Percentiles rank a stretch among this genome's conserved stretches.
Conservation (phyloP, 2,113 vertebrate species). For the human region GRCh38 chr15:43535001-43535500, state of each 20-base stretch:
- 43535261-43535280: constrained; percentile 41
- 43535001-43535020: constrained; percentile 31
- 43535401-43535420: constrained; percentile 91
- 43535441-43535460: constrained; percentile 96
- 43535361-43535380: constrained; percentile 85
- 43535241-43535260: constrained; percentile 31
- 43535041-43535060: constrained; percentile 13
- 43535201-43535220: background rate
- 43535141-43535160: constrained; percentile 15
- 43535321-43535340: constrained; percentile 32
- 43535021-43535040: background rate
- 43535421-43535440: constrained; percentile 93
- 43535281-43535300: constrained; percentile 46
- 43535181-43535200: background rate
- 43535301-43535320: constrained; percentile 26
- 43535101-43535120: constrained; percentile 8
- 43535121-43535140: constrained; percentile 2
- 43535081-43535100: background rate
- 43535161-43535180: background rate
- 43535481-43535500: constrained; percentile 69
- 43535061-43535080: constrained; percentile 22
- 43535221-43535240: constrained; percentile 28
- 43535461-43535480: constrained; percentile 98
- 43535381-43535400: constrained; percentile 91
- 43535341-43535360: constrained; percentile 83